Evolutionary conservation across 2,113 vertebrate species (phyloP).

Genomic region (Zonotrichia leucophrys): DNA sequence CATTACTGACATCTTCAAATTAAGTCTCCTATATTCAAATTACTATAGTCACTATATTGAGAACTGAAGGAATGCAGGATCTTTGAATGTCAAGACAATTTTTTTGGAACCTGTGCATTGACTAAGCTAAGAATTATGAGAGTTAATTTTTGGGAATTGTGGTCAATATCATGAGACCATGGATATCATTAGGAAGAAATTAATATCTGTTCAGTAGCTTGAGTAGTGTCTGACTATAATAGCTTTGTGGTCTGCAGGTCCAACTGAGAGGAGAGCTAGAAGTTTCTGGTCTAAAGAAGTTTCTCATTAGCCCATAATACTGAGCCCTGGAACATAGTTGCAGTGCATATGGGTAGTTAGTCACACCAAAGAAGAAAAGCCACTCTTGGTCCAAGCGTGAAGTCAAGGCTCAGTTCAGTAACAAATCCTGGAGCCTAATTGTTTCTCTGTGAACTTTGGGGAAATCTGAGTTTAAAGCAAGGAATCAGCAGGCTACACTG

Average conservation of each 20-base stretch:
- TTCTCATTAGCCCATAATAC: not conserved
- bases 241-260: not conserved
- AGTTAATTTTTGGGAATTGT: not conserved
- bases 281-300: not conserved
- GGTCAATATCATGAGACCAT: not conserved
- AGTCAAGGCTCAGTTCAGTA: not conserved
- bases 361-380: not conserved
- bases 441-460: not conserved
- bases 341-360: not conserved
- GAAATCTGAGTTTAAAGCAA: not conserved
- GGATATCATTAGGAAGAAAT: not conserved
- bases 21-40: not conserved
- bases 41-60: not conserved
- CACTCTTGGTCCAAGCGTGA: not conserved
- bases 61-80: not conserved
- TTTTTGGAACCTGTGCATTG: not conserved
- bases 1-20: not conserved
- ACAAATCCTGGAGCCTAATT: not conserved
- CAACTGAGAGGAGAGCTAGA: not conserved
- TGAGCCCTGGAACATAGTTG: not conserved
- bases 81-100: not conserved
- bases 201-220: not conserved
- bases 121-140: not conserved
- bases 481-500: not conserved
- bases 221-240: not conserved